Percentiles rank a stretch among this genome's conserved stretches.
Conservation (phyloP, 2,113 vertebrate species). For the Pollimyrus isidori region DNA sequence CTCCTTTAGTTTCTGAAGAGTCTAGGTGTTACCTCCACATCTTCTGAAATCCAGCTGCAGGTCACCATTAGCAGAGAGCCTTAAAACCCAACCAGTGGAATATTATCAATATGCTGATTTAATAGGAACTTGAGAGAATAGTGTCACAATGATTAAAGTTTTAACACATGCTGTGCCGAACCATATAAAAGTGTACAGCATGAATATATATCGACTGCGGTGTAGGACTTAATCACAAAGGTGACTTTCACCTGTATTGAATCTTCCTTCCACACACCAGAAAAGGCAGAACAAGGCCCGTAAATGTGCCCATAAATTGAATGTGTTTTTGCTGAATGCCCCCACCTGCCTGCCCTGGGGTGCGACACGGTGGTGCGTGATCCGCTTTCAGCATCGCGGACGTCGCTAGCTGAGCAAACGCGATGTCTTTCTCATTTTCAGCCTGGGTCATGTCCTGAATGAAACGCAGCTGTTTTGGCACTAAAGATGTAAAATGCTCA, state of each 20-base stretch:
- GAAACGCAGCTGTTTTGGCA: background rate
- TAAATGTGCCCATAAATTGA: background rate
- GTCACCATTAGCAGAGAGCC: background rate
- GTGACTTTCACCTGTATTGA: background rate
- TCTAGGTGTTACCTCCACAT: background rate
- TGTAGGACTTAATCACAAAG: background rate
- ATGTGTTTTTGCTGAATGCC: background rate
- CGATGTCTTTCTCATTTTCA: background rate
- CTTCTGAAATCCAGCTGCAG: background rate
- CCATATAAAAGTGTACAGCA: background rate
- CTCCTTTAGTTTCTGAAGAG: background rate
- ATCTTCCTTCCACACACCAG: background rate
- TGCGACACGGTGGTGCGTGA: background rate
- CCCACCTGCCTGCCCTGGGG: background rate
- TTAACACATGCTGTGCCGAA: background rate
- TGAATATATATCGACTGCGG: background rate
- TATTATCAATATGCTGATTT: background rate
- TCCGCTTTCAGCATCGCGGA: background rate
- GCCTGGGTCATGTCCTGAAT: background rate
- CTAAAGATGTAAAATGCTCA: background rate
- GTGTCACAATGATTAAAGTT: background rate
- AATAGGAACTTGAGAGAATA: background rate
- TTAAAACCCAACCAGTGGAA: background rate
- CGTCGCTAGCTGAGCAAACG: background rate
- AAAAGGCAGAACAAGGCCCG: background rate